Conservation (phyloP, 1,140 invertebrate genomes). For the Doryteuthis pealeii region DNA sequence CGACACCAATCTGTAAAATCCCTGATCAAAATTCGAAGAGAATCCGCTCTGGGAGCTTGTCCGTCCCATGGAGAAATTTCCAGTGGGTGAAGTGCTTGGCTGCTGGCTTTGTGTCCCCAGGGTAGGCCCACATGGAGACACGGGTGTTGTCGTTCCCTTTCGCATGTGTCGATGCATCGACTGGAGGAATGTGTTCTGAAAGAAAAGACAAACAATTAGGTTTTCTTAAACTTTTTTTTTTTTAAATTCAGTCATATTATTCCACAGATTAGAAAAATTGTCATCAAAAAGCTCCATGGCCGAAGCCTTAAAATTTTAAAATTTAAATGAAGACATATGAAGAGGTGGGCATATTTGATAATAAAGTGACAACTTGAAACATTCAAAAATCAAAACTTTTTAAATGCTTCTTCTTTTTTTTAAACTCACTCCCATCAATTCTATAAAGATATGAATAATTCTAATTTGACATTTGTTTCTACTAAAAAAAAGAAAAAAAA, state of each 20-base stretch:
- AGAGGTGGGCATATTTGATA: no score
- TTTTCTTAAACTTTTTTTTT: not conserved
- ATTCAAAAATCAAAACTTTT: no score
- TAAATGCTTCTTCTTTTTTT: no score
- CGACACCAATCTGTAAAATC: slow-evolving; percentile 36
- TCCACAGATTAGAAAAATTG: not conserved
- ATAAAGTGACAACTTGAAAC: no score
- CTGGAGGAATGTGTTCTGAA: slow-evolving; percentile 45
- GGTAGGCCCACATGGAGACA: slow-evolving; percentile 19
- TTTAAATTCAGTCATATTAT: not conserved
- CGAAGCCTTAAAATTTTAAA: slow-evolving; percentile 6
- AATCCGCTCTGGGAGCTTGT: slow-evolving; percentile 36
- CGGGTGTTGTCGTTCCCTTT: slow-evolving; percentile 25
- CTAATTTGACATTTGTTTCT: no score
- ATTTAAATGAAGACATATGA: no score
- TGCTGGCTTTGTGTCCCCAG: not conserved
- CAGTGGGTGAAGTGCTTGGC: not conserved
- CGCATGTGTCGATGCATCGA: slow-evolving; percentile 39
- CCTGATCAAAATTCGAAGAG: slow-evolving; percentile 30
- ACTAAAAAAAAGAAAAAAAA: no score
- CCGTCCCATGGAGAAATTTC: slow-evolving; percentile 22
- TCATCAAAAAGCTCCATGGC: not conserved
- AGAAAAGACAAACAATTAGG: slow-evolving; percentile 20
- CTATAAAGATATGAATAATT: no score
- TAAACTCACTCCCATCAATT: no score